These are phyloP conservation scores for Sminthurides aquaticus DNA, from an alignment of 2,888 invertebrate genomes.

Conservation along the genomic window DNA sequence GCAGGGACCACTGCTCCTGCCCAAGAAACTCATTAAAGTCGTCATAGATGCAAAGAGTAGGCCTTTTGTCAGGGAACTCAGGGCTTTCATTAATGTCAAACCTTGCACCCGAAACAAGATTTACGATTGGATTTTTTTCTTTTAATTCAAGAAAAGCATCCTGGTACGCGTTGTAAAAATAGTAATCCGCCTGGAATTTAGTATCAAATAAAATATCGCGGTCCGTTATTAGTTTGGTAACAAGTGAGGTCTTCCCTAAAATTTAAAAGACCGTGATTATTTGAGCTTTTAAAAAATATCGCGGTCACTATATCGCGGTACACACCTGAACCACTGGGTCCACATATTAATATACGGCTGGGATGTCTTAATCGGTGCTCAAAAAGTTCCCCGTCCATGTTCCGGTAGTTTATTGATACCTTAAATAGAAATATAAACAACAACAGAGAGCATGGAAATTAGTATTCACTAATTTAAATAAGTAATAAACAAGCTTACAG, in stretches of 20 bases:
- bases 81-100: neutral
- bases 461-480: too few species aligned
- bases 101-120: neutral
- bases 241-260: neutral
- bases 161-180: neutral
- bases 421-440: too few species aligned
- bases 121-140: neutral
- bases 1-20: neutral
- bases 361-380: too few species aligned
- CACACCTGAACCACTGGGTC: too few species aligned
- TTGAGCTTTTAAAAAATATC: neutral
- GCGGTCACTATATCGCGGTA: too few species aligned
- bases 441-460: too few species aligned
- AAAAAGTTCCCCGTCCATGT: neutral
- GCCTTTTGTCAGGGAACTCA: neutral
- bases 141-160: neutral
- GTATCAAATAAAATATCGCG: neutral
- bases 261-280: neutral
- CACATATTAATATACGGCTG: neutral
- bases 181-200: neutral
- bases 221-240: neutral
- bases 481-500: too few species aligned
- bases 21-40: neutral
- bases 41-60: neutral
- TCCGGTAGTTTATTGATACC: too few species aligned